These are phyloP conservation scores for Clarias laeviceps DNA, from an alignment of 2,797 vertebrate genomes.

Conservation along the genomic window DNA sequence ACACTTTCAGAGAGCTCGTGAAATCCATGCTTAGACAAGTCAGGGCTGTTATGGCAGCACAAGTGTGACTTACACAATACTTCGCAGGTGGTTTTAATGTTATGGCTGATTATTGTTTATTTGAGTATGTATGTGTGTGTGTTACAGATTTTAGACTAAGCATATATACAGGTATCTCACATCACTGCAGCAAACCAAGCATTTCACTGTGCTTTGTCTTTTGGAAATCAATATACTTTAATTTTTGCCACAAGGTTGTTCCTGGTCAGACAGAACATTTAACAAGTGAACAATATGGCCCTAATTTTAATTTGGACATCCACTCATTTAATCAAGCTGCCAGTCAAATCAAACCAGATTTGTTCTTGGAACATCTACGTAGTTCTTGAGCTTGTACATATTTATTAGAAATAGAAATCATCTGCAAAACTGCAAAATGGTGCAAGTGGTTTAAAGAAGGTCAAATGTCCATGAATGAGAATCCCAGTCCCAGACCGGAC, in stretches of 20 bases:
- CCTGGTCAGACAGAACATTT: not conserved
- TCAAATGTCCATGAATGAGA: too few species aligned
- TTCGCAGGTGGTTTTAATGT: too few species aligned
- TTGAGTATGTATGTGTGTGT: not conserved
- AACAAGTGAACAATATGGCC: not conserved
- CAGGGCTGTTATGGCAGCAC: too few species aligned
- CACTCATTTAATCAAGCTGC: constrained; percentile 1
- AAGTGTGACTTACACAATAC: too few species aligned
- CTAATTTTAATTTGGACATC: constrained; percentile 1
- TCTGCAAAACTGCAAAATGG: not conserved
- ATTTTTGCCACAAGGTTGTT: not conserved
- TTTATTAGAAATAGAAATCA: not conserved
- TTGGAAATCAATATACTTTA: not conserved
- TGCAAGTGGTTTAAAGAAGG: too few species aligned
- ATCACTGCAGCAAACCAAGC: not conserved
- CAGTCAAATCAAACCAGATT: not conserved
- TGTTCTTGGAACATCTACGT: not conserved
- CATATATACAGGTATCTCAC: not conserved
- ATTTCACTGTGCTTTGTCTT: not conserved
- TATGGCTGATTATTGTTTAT: not conserved
- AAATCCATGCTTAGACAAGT: too few species aligned
- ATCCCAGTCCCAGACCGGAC: too few species aligned
- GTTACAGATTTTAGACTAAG: not conserved
- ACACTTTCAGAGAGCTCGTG: too few species aligned
- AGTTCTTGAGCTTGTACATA: not conserved